Conservation (phyloP, 2,888 invertebrate genomes). For the Lepidochitona cinerea region DNA sequence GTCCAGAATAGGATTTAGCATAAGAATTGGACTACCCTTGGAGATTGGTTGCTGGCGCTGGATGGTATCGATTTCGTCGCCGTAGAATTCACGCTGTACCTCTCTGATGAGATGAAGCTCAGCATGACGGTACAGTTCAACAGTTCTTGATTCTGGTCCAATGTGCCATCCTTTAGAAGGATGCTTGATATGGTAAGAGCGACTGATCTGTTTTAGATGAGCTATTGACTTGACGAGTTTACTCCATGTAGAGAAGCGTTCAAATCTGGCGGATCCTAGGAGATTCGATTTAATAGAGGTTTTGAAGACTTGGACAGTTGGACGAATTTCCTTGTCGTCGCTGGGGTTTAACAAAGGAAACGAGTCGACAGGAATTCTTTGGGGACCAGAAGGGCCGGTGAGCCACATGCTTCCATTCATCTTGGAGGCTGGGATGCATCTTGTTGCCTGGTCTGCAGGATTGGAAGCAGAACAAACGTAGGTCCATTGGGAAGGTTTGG, state of each 20-base stretch:
- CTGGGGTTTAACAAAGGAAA: background rate
- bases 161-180: background rate
- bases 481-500: conserved; percentile 6
- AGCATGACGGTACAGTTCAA: background rate
- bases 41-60: background rate
- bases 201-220: background rate
- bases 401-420: background rate
- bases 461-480: background rate
- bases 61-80: background rate
- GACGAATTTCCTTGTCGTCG: background rate
- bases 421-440: background rate
- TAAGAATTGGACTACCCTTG: background rate
- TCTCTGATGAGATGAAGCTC: background rate
- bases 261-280: background rate
- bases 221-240: conserved; percentile 1
- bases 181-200: background rate
- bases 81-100: conserved; percentile 3
- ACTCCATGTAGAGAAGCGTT: background rate
- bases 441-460: conserved; percentile 8
- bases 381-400: background rate
- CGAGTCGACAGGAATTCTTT: background rate
- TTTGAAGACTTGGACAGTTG: background rate
- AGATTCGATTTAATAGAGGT: background rate
- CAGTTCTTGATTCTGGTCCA: background rate
- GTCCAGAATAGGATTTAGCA: conserved; percentile 8